phyloP scores from a whole-genome alignment of 2,797 vertebrate genomes.

The Crotalus adamanteus region DNA sequence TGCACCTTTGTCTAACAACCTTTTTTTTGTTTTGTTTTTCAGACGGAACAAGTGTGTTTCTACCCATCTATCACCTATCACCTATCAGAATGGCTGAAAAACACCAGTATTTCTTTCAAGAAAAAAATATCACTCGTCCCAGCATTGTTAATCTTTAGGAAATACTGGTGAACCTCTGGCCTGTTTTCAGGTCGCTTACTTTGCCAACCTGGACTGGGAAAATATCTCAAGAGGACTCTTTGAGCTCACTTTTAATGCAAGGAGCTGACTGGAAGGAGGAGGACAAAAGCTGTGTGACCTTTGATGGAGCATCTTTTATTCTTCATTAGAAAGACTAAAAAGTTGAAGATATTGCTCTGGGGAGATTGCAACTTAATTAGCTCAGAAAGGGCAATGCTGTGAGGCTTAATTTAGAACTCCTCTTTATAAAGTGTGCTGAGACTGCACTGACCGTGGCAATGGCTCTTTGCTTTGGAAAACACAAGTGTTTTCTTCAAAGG shows the following conservation, averaged over 20 bases:
- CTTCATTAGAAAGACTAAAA: slow-evolving; percentile 23
- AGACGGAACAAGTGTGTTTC: background rate
- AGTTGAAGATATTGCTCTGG: fast-evolving
- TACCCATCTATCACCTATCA: background rate
- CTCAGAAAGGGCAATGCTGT: slow-evolving; percentile 7
- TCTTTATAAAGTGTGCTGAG: fast-evolving
- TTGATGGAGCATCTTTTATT: background rate
- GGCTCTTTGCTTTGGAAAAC: slow-evolving; percentile 44
- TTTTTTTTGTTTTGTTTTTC: background rate
- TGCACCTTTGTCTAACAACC: background rate
- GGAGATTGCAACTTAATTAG: background rate
- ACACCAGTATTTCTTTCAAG: background rate
- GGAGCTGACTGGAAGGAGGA: background rate
- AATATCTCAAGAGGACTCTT: background rate
- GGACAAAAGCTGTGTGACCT: background rate
- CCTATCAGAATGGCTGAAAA: background rate
- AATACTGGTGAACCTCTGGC: background rate
- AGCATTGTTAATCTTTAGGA: background rate
- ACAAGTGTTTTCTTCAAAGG: slow-evolving; percentile 41
- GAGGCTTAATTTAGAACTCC: background rate
- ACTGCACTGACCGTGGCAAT: background rate
- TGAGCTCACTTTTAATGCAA: background rate
- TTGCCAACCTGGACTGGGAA: background rate
- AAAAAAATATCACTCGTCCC: background rate
- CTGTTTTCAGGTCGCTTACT: background rate